Conservation (phyloP, 2,888 invertebrate species). For the Agonopterix arenella region DNA sequence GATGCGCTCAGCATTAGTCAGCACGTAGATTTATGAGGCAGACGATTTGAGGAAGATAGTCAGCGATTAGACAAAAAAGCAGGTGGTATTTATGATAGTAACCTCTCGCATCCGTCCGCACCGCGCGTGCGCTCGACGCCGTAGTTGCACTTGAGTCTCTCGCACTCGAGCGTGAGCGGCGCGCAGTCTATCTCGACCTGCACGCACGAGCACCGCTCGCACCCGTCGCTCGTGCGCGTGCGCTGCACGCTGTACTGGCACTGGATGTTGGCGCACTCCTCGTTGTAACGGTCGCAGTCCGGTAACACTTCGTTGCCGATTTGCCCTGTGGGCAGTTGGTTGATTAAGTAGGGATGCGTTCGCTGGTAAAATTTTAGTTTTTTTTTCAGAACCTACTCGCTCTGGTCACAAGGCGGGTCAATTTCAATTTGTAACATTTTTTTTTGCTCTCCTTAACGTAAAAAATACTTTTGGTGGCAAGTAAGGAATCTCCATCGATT, state of each 20-base stretch:
- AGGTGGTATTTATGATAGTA: conserved; percentile 1
- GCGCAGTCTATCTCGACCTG: conserved; percentile 67
- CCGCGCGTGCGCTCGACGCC: conserved; percentile 73
- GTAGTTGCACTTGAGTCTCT: conserved; percentile 81
- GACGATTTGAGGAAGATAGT: too few relatives aligned
- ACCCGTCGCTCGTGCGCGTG: conserved; percentile 67
- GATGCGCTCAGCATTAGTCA: too few relatives aligned
- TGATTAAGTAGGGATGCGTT: too few relatives aligned
- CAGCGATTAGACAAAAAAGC: too few relatives aligned
- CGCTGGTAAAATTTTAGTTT: too few relatives aligned
- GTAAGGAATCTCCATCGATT: too few relatives aligned
- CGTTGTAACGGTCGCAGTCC: conserved; percentile 73
- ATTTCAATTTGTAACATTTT: too few relatives aligned
- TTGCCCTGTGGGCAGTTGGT: conserved; percentile 8
- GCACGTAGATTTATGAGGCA: too few relatives aligned
- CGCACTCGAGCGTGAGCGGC: conserved; percentile 78
- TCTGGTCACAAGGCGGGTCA: too few relatives aligned
- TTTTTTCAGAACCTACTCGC: too few relatives aligned
- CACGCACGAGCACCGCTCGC: conserved; percentile 79
- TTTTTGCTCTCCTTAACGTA: too few relatives aligned
- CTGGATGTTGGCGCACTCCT: conserved; percentile 78
- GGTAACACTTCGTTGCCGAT: conserved; percentile 36
- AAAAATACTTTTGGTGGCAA: too few relatives aligned
- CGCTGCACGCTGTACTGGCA: conserved; percentile 85
- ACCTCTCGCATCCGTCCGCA: conserved; percentile 48